Evolutionary conservation across 1,140 invertebrate genomes (phyloP).

Genomic region (Leptopilina boulardi): DNA sequence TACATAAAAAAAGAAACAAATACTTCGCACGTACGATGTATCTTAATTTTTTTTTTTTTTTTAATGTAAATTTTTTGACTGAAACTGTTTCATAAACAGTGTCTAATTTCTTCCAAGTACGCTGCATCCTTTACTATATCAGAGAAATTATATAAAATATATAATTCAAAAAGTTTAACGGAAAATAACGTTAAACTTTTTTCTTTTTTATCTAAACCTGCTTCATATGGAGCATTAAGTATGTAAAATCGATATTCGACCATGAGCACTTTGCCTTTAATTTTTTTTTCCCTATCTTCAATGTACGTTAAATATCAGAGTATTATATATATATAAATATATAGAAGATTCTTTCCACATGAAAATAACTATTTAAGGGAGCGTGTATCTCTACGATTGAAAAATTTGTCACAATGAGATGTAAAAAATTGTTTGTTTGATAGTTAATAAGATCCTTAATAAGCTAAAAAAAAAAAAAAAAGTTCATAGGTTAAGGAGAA

Average conservation of each 20-base stretch:
- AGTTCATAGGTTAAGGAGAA: slow-evolving; percentile 52
- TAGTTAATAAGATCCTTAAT: slow-evolving; percentile 60
- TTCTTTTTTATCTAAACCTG: neutral
- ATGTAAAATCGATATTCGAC: slow-evolving; percentile 21
- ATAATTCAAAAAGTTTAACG: slow-evolving; percentile 1
- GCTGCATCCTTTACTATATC: neutral
- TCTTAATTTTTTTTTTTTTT: slow-evolving; percentile 21
- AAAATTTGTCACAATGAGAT: slow-evolving; percentile 52
- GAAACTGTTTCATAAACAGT: slow-evolving; percentile 32
- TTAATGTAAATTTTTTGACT: slow-evolving; percentile 22
- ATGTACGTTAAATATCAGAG: slow-evolving; percentile 13
- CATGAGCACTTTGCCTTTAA: slow-evolving; percentile 5
- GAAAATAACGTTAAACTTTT: slow-evolving; percentile 1
- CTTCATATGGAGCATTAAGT: slow-evolving; percentile 12
- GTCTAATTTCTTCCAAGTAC: slow-evolving; percentile 16
- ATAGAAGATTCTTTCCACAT: slow-evolving; percentile 32
- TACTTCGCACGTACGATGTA: slow-evolving; percentile 1
- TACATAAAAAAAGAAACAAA: no score
- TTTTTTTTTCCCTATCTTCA: neutral
- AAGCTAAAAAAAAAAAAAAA: no score
- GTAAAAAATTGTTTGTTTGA: slow-evolving; percentile 66
- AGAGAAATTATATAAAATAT: slow-evolving; percentile 25
- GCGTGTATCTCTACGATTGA: slow-evolving; percentile 28
- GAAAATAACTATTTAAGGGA: slow-evolving; percentile 22
- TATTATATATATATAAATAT: no score